A percentile compares a stretch with the other conserved stretches of the same genome.
These are phyloP conservation scores for Lepisosteus osseus DNA, from an alignment of 2,113 vertebrate species.

Conservation along the genomic window DNA sequence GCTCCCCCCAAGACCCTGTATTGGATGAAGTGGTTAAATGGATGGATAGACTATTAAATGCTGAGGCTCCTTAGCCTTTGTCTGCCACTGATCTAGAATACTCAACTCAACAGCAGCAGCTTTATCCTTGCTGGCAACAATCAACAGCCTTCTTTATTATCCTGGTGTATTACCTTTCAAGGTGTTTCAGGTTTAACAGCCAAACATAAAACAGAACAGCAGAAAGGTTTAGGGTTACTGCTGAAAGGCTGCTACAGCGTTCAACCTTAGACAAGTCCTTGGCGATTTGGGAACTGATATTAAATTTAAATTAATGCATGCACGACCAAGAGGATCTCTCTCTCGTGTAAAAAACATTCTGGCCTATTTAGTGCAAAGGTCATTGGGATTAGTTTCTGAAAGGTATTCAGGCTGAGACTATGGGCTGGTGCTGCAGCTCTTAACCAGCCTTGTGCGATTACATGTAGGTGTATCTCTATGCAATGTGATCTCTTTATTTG, in stretches of 20 bases:
- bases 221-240: not conserved
- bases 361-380: too few relatives aligned
- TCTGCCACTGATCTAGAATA: too few relatives aligned
- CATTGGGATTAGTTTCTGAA: not conserved
- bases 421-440: too few relatives aligned
- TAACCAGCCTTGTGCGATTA: not conserved
- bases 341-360: too few relatives aligned
- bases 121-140: not conserved
- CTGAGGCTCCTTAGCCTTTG: too few relatives aligned
- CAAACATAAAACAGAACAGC: not conserved
- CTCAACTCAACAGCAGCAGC: not conserved
- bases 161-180: not conserved
- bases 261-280: not conserved
- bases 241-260: not conserved
- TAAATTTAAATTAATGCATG: too few relatives aligned
- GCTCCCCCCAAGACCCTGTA: too few relatives aligned
- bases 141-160: not conserved
- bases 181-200: not conserved
- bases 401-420: not conserved
- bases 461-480: not conserved
- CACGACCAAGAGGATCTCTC: too few relatives aligned
- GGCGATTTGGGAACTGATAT: too few relatives aligned
- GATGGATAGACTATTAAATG: too few relatives aligned
- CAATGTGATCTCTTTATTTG: not conserved
- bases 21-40: too few relatives aligned